These are phyloP conservation scores for Tetramorium simillimum DNA, from an alignment of 1,140 invertebrate genomes.

Conservation along the genomic window DNA sequence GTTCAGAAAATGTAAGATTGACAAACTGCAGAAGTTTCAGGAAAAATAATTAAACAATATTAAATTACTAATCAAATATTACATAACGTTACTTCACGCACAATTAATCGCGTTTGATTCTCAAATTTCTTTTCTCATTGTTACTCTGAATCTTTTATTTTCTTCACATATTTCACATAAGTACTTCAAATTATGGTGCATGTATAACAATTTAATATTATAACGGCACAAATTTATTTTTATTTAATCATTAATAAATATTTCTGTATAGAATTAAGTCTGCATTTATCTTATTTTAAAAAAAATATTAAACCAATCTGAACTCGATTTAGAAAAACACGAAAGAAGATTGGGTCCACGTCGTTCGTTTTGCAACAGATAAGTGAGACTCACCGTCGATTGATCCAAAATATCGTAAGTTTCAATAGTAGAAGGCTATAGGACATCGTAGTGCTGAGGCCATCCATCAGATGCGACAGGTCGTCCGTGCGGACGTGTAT, in stretches of 20 bases:
- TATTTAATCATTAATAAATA: neutral
- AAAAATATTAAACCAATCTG: neutral
- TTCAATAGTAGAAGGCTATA: conserved; percentile 47
- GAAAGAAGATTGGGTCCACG: neutral
- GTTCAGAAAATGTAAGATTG: no score
- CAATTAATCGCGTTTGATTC: no score
- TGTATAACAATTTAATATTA: neutral
- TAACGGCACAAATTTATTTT: neutral
- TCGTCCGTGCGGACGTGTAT: conserved; percentile 29
- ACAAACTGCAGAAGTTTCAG: no score
- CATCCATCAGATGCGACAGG: conserved; percentile 44
- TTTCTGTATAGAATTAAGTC: neutral
- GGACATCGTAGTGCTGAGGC: conserved; percentile 51
- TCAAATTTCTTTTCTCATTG: no score
- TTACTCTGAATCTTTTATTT: neutral
- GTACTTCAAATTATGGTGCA: neutral
- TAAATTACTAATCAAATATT: no score
- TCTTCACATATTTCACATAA: neutral
- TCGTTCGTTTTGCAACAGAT: neutral
- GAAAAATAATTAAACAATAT: no score
- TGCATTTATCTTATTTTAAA: neutral
- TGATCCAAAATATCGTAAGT: conserved; percentile 40
- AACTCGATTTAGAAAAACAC: neutral
- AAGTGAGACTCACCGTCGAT: conserved; percentile 32
- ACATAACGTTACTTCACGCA: no score